Evolutionary conservation across 2,113 vertebrate genomes (phyloP).

Genomic region (Pachypanchax playfairii): DNA sequence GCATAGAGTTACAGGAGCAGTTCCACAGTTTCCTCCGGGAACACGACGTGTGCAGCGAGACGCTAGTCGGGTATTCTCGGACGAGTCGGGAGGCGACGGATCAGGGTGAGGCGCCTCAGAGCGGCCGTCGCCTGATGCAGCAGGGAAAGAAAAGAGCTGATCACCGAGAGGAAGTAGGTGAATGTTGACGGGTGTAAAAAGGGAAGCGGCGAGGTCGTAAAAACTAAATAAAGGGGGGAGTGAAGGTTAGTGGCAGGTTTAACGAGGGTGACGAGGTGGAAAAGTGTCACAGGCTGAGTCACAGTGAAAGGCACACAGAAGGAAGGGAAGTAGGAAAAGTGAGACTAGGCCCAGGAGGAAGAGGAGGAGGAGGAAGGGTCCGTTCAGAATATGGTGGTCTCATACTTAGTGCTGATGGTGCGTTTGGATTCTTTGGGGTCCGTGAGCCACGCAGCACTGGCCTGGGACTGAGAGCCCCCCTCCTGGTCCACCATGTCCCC

Average conservation of each 20-base stretch:
- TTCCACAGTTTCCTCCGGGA: constrained; percentile 43
- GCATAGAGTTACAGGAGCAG: constrained; percentile 35
- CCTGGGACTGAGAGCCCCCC: constrained; percentile 85
- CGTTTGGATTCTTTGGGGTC: constrained; percentile 94
- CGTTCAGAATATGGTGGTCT: constrained; percentile 98
- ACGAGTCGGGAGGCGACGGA: constrained; percentile 43
- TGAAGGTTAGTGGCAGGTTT: constrained; percentile 29
- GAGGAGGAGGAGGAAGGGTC: constrained; percentile 57
- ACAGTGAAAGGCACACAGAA: constrained; percentile 72
- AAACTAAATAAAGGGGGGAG: constrained; percentile 33
- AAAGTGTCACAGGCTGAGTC: constrained; percentile 32
- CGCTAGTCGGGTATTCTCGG: constrained; percentile 31
- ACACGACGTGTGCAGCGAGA: constrained; percentile 35
- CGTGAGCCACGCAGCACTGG: constrained; percentile 90
- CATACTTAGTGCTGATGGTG: constrained; percentile 98
- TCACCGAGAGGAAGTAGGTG: constrained; percentile 13
- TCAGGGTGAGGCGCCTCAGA: constrained; percentile 70
- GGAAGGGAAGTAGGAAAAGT: constrained; percentile 36
- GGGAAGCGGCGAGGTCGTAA: constrained; percentile 13
- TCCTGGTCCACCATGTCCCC: constrained; percentile 85
- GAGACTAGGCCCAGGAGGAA: constrained; percentile 43
- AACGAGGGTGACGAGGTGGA: constrained; percentile 1
- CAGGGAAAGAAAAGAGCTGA: constrained; percentile 54
- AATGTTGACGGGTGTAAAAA: not conserved
- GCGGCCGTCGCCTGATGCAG: constrained; percentile 66